These are phyloP conservation scores for Diplosoma virens DNA, from an alignment of 23 tunicate species.

Conservation along the genomic window DNA sequence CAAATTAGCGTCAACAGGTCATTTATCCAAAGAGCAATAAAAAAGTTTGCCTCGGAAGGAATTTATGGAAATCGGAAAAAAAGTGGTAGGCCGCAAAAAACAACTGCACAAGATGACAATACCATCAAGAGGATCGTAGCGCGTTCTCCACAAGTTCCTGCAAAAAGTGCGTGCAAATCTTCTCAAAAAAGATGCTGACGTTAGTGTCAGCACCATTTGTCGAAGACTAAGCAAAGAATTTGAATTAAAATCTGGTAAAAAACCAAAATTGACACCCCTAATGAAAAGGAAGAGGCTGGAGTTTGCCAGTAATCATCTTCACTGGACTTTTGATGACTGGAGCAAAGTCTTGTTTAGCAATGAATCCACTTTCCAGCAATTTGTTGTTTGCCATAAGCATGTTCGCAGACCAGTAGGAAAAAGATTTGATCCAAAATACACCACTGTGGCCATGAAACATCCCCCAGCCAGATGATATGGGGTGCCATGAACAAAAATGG, in stretches of 20 bases:
- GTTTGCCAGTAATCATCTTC: slow-evolving; percentile 18
- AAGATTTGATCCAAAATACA: slow-evolving; percentile 10
- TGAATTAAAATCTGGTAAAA: slow-evolving; percentile 31
- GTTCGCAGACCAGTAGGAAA: slow-evolving; percentile 14
- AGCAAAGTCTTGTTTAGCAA: slow-evolving; percentile 13
- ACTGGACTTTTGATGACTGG: slow-evolving; percentile 27
- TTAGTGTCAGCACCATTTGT: slow-evolving; percentile 20
- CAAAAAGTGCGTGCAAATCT: not conserved
- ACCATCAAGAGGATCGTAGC: not conserved
- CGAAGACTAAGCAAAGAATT: slow-evolving; percentile 3
- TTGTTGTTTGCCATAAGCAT: slow-evolving; percentile 16
- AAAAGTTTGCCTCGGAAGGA: not conserved
- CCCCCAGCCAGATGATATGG: not conserved
- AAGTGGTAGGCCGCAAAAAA: not conserved
- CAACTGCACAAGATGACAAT: slow-evolving; percentile 18
- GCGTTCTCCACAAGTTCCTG: slow-evolving; percentile 13
- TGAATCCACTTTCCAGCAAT: slow-evolving; percentile 32
- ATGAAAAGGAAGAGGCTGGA: slow-evolving; percentile 16
- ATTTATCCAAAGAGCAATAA: not conserved
- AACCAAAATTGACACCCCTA: slow-evolving; percentile 13
- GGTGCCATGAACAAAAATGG: no score
- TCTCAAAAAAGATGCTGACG: not conserved
- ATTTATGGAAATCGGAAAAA: slow-evolving; percentile 11
- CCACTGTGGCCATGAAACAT: slow-evolving; percentile 20
- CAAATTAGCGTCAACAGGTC: not conserved